Base-by-base conservation (phyloP, 2,113 vertebrate genomes). In the Mustelus asterias region DNA sequence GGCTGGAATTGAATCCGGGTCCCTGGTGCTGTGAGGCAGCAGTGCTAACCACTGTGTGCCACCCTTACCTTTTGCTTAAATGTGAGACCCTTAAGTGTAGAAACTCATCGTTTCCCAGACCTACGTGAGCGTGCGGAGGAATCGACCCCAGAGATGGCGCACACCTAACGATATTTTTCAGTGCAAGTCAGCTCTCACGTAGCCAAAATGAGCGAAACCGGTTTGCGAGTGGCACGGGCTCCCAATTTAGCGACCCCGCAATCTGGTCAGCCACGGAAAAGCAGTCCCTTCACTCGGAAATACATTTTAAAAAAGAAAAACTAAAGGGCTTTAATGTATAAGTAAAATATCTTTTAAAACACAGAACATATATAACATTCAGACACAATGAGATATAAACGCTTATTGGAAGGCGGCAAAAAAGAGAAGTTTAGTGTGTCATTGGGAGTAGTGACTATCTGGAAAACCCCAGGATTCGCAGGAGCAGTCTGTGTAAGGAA, bases 321-420 rank as follows among this genome's bases (percentile, higher is more conserved):
- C 65, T 72, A 95, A 95, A 72, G 94, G 69, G 41, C 69, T 95
- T 95, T 95, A 95, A 95, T 95, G 37, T 95, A 72, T 95, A 95
- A 72, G 94, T 95, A 95, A 95, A 95, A 95, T 95, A 72, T 95
- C 67, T 95, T 95, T 95, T 95, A 95, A 95, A 95, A 95, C 94
- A 95, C 94, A 72, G 69, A 95, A 95, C 94, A 72, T 95, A 95
- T 72, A 72, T 95, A 95, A 95, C 69, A 72, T 95, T 72, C 94
- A 54, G 94, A 72, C 94, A 95, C 67, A 95, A 69, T 92, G 65
- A 95, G 94, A 95, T 95, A 95, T 44, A 95, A 95, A 95, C 26
- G 69, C 44, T 94, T 94, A 94, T 70, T n/a, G 65, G 41, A 95
- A 60, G 94, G 69, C n/a, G 94, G 94, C 94, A 95, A 95, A 95